These are phyloP conservation scores for Habropoda laboriosa DNA, from an alignment of 1,140 invertebrate species.

Conservation along the genomic window DNA sequence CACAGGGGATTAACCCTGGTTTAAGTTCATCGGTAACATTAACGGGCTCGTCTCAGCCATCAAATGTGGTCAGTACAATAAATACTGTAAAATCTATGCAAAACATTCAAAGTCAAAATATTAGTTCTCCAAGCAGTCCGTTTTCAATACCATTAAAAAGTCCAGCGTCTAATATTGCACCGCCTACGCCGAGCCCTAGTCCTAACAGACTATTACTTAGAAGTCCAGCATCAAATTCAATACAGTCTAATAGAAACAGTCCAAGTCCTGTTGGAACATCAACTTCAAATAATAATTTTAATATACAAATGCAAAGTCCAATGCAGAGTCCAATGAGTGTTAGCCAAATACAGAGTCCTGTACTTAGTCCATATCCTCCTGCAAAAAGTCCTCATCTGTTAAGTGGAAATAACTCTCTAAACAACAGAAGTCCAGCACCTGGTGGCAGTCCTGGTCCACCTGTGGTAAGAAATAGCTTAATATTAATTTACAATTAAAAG, in stretches of 20 bases:
- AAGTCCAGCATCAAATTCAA: constrained; percentile 80
- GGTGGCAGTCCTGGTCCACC: constrained; percentile 79
- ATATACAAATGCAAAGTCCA: constrained; percentile 79
- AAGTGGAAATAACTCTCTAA: constrained; percentile 70
- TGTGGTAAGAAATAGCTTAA: constrained; percentile 68
- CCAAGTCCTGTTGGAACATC: constrained; percentile 78
- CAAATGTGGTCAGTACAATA: constrained; percentile 72
- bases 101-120: constrained; percentile 77
- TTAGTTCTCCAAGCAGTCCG: constrained; percentile 78
- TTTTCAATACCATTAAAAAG: constrained; percentile 80
- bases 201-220: constrained; percentile 78
- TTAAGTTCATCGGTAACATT: constrained; percentile 65
- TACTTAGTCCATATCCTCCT: constrained; percentile 79
- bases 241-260: constrained; percentile 79
- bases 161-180: constrained; percentile 80
- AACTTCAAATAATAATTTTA: constrained; percentile 75
- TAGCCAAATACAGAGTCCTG: constrained; percentile 80
- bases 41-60: constrained; percentile 66
- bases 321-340: constrained; percentile 81
- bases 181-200: constrained; percentile 80
- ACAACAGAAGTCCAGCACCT: constrained; percentile 78
- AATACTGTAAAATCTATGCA: constrained; percentile 79
- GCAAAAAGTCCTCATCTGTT: constrained; percentile 80
- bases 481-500: neutral
- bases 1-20: constrained; percentile 70